phyloP scores from a whole-genome alignment of 2,113 vertebrate species.

The Neogale vison region DNA sequence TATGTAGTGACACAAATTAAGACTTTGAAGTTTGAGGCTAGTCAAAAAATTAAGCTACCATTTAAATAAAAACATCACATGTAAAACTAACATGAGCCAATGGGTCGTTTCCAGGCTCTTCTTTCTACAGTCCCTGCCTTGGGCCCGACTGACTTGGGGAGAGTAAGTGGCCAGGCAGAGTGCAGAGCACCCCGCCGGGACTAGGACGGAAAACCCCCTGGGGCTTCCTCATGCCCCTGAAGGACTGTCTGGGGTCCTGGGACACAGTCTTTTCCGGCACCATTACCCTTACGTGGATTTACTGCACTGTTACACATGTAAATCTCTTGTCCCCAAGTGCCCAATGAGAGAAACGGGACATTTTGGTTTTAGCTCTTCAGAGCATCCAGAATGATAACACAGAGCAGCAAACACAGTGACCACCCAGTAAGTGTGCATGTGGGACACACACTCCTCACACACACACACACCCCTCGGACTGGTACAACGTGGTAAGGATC shows the following conservation, averaged over 20 bases:
- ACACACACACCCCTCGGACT: background rate
- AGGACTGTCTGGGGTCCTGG: background rate
- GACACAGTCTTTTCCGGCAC: background rate
- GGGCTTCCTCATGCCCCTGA: background rate
- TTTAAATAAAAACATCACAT: background rate
- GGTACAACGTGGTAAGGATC: background rate
- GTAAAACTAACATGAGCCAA: background rate
- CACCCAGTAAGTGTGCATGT: background rate
- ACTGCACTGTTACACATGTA: background rate
- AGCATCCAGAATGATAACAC: background rate
- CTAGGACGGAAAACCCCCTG: fast-evolving
- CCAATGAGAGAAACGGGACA: background rate
- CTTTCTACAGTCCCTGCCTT: background rate
- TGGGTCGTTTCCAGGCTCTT: background rate
- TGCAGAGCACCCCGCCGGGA: fast-evolving
- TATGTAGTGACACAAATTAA: background rate
- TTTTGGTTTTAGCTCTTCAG: background rate
- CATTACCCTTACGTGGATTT: background rate
- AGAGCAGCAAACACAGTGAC: background rate
- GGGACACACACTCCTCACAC: too few species aligned
- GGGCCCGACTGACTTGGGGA: background rate
- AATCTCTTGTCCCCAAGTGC: background rate
- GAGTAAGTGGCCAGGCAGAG: background rate
- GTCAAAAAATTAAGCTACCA: background rate
- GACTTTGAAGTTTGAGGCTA: background rate